phyloP scores from a whole-genome alignment of 1,140 invertebrate genomes.

The Ephestia elutella region DNA sequence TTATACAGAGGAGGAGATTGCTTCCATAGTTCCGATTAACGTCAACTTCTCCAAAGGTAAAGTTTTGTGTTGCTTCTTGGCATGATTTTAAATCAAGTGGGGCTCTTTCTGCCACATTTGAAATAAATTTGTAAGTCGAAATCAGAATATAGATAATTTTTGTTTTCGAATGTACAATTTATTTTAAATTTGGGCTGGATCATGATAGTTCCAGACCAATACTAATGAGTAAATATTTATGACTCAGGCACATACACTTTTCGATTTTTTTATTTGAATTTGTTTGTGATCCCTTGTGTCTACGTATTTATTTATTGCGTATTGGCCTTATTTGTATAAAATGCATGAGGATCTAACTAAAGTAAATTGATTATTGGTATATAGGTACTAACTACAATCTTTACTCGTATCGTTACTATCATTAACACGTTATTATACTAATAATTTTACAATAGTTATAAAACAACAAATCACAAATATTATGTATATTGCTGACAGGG shows the following conservation, averaged over 20 bases:
- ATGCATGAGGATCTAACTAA: slow-evolving; percentile 11
- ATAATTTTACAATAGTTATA: not conserved
- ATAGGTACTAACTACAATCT: no score
- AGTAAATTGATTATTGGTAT: slow-evolving; percentile 5
- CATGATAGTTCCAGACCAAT: not conserved
- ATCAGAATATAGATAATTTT: no score
- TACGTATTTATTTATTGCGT: not conserved
- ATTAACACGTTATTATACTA: no score
- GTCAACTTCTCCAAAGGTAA: slow-evolving; percentile 66
- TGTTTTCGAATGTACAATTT: no score
- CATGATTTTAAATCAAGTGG: slow-evolving; percentile 32
- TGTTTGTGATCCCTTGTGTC: not conserved
- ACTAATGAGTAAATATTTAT: not conserved
- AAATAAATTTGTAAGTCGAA: no score
- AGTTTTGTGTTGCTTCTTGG: slow-evolving; percentile 67
- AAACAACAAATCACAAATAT: not conserved
- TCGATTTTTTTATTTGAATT: not conserved
- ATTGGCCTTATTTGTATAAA: not conserved
- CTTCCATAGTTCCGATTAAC: slow-evolving; percentile 62
- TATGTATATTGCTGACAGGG: slow-evolving; percentile 8
- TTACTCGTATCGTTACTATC: no score
- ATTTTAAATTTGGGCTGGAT: no score
- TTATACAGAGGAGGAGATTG: slow-evolving; percentile 64
- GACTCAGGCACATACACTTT: no score
- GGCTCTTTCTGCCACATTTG: no score